Conservation (phyloP, 2,797 vertebrate genomes). For the Trematomus bernacchii region DNA sequence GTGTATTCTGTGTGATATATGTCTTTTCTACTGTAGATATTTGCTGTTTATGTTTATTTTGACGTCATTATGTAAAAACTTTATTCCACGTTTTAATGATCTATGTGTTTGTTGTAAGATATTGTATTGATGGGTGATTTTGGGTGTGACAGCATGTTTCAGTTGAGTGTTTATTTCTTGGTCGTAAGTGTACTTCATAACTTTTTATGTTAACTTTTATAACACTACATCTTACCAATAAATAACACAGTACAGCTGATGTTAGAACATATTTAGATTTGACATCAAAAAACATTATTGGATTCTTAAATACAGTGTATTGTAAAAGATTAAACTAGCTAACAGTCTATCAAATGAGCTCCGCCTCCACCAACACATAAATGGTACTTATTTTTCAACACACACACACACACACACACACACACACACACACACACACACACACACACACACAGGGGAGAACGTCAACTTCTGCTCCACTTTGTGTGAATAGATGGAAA, state of each 20-base stretch:
- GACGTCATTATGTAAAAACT: no score
- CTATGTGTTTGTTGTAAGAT: no score
- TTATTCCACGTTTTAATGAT: no score
- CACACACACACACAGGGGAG: conserved; percentile 46
- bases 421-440: conserved; percentile 33
- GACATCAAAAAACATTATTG: not conserved
- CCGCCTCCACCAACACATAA: no score
- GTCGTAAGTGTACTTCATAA: no score
- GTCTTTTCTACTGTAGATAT: no score
- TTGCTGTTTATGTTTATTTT: no score
- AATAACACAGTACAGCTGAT: not conserved
- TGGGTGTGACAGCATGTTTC: not conserved
- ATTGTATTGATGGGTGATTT: not conserved
- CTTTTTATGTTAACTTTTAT: no score
- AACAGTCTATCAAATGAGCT: not conserved
- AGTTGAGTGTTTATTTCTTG: not conserved
- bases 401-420: conserved; percentile 11
- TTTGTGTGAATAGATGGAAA: conserved; percentile 79
- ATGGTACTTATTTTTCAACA: not conserved
- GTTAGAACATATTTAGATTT: not conserved
- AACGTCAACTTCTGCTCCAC: conserved; percentile 75
- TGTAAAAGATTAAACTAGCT: not conserved
- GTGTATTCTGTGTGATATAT: no score
- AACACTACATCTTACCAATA: not conserved
- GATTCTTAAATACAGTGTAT: not conserved